A percentile compares a stretch with the other conserved stretches of the same genome.
Evolutionary conservation across 2,888 invertebrate genomes (phyloP).

Genomic region (Geophilus truncorum): DNA sequence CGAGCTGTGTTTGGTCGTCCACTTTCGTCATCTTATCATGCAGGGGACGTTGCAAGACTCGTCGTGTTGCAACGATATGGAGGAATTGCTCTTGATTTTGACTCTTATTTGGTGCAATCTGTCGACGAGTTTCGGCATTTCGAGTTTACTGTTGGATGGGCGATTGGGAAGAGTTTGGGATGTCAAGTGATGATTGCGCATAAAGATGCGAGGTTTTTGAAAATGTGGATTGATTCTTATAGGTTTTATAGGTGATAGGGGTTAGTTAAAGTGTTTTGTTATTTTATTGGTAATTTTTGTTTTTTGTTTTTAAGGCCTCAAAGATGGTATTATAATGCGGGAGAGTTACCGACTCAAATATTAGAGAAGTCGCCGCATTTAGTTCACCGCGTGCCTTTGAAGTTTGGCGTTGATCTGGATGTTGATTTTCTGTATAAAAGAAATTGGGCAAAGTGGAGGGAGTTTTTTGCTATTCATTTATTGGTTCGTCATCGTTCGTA

Average conservation of each 20-base stretch:
- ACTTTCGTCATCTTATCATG: conserved; percentile 47
- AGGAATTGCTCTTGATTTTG: conserved; percentile 49
- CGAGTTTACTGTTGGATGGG: conserved; percentile 49
- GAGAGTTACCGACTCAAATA: conserved; percentile 48
- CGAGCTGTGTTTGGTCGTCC: conserved; percentile 49
- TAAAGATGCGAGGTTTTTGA: conserved; percentile 46
- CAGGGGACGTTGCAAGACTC: conserved; percentile 48
- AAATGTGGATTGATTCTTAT: conserved; percentile 47
- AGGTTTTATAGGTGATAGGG: conserved; percentile 42
- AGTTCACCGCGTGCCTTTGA: conserved; percentile 44
- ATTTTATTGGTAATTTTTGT: no score
- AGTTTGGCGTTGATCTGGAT: neutral
- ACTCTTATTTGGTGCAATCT: conserved; percentile 45
- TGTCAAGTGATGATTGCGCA: conserved; percentile 47
- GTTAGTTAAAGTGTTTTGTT: no score
- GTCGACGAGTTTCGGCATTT: conserved; percentile 46
- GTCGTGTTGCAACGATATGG: conserved; percentile 46
- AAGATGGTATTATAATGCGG: conserved; percentile 50
- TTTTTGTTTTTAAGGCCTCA: conserved; percentile 40
- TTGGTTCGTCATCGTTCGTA: conserved; percentile 46
- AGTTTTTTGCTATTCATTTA: conserved; percentile 46
- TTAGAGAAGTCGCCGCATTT: conserved; percentile 45
- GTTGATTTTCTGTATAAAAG: neutral
- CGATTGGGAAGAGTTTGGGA: conserved; percentile 45
- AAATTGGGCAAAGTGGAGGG: conserved; percentile 44